Conservation (phyloP, 2,113 vertebrate species). For the Neopipo cinnamomea region DNA sequence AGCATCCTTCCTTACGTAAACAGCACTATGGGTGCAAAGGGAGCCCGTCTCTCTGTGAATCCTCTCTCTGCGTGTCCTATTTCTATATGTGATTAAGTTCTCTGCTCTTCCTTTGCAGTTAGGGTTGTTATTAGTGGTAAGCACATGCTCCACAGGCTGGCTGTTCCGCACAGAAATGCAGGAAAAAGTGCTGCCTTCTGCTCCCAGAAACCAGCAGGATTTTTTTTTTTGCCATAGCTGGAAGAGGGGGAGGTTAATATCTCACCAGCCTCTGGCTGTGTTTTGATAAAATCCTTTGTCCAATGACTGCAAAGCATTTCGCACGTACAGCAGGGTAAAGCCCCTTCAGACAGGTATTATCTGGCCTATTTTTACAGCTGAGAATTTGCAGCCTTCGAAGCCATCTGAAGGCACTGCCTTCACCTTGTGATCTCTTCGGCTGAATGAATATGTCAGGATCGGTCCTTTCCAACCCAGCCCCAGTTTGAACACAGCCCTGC, state of each 20-base stretch:
- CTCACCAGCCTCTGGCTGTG: constrained; percentile 30
- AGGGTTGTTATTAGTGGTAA: background rate
- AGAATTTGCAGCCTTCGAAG: background rate
- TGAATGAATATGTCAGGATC: background rate
- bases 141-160: background rate
- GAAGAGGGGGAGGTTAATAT: constrained; percentile 22
- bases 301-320: constrained; percentile 26
- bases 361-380: constrained; percentile 41
- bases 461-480: background rate
- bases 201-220: background rate
- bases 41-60: background rate
- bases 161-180: background rate
- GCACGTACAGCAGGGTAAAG: background rate
- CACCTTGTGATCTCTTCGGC: background rate
- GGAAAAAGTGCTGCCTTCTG: background rate
- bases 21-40: background rate
- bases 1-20: background rate
- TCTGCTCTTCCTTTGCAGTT: background rate
- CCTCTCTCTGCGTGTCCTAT: background rate
- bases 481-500: background rate
- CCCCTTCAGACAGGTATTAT: constrained; percentile 40
- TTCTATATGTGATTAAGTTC: constrained; percentile 45
- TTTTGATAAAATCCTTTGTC: constrained; percentile 44
- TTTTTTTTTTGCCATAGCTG: background rate
- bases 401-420: background rate